Base-by-base conservation (phyloP, 2,888 invertebrate species). In the Dicyrtomina minuta region DNA sequence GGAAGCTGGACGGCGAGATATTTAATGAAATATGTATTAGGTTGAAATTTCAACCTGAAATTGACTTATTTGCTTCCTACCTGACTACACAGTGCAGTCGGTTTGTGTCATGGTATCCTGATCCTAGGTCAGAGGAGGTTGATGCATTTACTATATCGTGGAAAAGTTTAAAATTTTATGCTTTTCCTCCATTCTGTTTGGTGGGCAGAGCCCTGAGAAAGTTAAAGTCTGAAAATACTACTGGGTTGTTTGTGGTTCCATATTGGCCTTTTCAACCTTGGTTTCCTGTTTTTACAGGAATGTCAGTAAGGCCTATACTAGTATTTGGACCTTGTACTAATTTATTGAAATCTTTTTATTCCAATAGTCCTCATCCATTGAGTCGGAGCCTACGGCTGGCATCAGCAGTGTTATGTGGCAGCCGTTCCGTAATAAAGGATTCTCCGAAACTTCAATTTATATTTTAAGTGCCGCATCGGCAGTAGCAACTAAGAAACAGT, bases 151-250 rank as follows among this genome's bases (percentile, higher is more conserved):
- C 65, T 22, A 24, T 39, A 12, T 12, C 5, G 8, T 65, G 43
- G 65, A 41, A 55, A 6, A 24, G 12, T 4, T 15, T 51, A 3
- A 6, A 39, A 13, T 65, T 55, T 51, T 65, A 65, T 41, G 51
- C 51, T 55, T 65, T 65, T 22, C 65, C 55, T 27, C 65, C 65
- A 17, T 55, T 64, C 17, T 10, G 46, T 13, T 10, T 64, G 27
- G 17, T 65, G 15, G 22, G 55, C 8, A 22, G 15, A 20, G 51
- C 55, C 6, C 27, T 65, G 10, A 53, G 41, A 65, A 65, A 65
- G 39, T 55, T 65, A 22, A 39, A 33, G 13, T 55, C 8, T 10
- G 65, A 65, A 24, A 51, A 33, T 22, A 13, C 41, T 8, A 8
- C 27, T 26, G 65, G 65, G 3, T 55, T 65, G 2, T 22, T 65